Base-by-base conservation (phyloP, 2,797 vertebrate species). In the Glyptemys insculpta region DNA sequence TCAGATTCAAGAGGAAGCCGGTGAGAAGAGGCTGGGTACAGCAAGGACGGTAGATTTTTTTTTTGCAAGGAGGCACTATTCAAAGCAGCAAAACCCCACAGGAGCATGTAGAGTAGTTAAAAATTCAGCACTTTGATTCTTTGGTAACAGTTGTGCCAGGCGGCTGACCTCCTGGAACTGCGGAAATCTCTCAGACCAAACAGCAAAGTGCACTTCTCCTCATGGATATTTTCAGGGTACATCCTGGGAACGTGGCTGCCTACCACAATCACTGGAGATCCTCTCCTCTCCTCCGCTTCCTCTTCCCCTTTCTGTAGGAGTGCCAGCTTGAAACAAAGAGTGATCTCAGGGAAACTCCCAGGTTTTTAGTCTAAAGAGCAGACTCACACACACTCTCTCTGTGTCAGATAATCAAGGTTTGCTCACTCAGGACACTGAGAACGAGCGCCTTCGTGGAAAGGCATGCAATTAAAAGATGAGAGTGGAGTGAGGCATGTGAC, bases 241-340 rank as follows among this genome's bases (percentile, higher is more conserved):
- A 78, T 44, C 78, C 89, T 25, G 25, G 82, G 81, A 97, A 96
- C 34, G 52, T 18, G 74, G 85, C 23, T 74, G 82, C 49, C 86
- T 89, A 81, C 56, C 79, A 41, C 44, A 85, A 86, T 79, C 81
- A 34, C n/a, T 76, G 87, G 90, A 41, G 81, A 85, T 52, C 89
- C 84, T 81, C 86, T 94, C 85, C 83, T 47, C 49, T 91, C 90
- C 91, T 93, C 87, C 87, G 81, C 19, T 91, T 95, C 91, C 84
- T 92, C 78, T 34, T 37, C 65, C n/a, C 65, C 65, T 88, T 78
- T 47, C 37, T n/a, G 2, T 50, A 74, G 57, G 47, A 93, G 86
- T 54, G 74, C 87, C 82, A 91, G 90, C 93, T 92, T 94, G 91
- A 92, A 95, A 93, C 94, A 94, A 93, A 2, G 41, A 88, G 57